Percentiles rank a stretch among this genome's conserved stretches.
Conservation (phyloP, 2,797 vertebrate genomes). For the Aselliscus stoliczkanus region DNA sequence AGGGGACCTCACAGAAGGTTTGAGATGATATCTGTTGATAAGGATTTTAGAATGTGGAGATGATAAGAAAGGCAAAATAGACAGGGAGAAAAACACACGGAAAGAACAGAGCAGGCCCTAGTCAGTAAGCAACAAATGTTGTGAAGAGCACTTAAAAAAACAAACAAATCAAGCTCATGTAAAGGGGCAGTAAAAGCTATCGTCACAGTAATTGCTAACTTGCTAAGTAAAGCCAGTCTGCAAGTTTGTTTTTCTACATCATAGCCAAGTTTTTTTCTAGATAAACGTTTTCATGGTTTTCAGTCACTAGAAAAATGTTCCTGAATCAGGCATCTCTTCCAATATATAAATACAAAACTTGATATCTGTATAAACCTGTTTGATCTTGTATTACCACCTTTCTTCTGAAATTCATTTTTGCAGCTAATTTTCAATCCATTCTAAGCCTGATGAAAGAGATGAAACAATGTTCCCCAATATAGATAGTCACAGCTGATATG, state of each 20-base stretch:
- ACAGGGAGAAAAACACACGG: background rate
- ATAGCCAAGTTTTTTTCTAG: background rate
- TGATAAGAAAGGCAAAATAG: background rate
- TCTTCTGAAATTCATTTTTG: slow-evolving; percentile 3
- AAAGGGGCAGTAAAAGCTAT: background rate
- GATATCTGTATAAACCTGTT: background rate
- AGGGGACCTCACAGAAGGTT: background rate
- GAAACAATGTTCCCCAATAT: background rate
- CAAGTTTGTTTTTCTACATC: background rate
- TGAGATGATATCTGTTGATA: background rate
- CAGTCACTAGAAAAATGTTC: background rate
- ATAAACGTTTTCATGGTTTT: background rate
- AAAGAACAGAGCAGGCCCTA: background rate
- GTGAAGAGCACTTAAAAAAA: background rate
- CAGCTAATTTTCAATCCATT: slow-evolving; percentile 39
- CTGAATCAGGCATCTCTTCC: background rate
- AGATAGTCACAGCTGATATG: slow-evolving; percentile 14
- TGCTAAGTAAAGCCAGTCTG: background rate
- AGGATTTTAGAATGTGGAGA: background rate
- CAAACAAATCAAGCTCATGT: background rate
- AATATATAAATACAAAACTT: slow-evolving; percentile 10
- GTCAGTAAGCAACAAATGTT: background rate
- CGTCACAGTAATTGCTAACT: background rate
- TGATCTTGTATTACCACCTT: background rate
- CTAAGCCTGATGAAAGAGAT: slow-evolving; percentile 34